Evolutionary conservation across 2,113 vertebrate genomes (phyloP), one percentile per base, ranked within the genome.

Genomic region (Mobula birostris): DNA sequence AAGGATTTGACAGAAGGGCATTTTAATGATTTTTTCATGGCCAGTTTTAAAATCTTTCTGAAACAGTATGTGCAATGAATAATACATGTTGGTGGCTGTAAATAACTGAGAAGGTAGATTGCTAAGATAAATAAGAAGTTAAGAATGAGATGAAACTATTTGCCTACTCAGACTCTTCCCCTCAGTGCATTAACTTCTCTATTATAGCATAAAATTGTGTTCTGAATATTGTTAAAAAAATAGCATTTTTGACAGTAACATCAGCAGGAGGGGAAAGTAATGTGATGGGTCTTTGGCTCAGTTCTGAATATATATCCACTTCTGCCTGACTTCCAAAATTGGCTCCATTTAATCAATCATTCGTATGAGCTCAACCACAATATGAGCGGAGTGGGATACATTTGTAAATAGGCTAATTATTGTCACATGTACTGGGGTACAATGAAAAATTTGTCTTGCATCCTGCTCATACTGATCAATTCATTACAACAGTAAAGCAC

Each of bases 1-100:
- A 56, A 40, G 40, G 48, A 58, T 56, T 48, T 56, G 77, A 58
- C 48, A 24, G 21, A 58, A 27, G 56, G 48, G 56, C 29, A 83
- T 83, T 83, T 83, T 83, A 83, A 83, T 83, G 80, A 58, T 56
- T 79, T 78, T 82, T 48, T 83, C 15, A 83, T 40, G 80, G 56
- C 8, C 80, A 83, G 79, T 6, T 27, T 83, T 36, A 58, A 83
- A 83, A 56, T 24, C 21, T 5, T 24, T 83, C 19, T 82, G 77
- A 12, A 79, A 79, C 77, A 79, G 77, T 14, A 32, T 79, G 11
- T 36, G 32, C 11, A 32, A 79, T 79, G 77, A 79, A 79, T 79
- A 79, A 79, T 79, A 36, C n/a, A 79, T 79, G n/a, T 77, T 36
- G 77, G 77, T 79, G 77, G 12, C n/a, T 79, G n/a, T 79, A 79